Evolutionary conservation across 2,797 vertebrate genomes (phyloP), one percentile per base, ranked within the genome.

Genomic region (Leuciscus waleckii): DNA sequence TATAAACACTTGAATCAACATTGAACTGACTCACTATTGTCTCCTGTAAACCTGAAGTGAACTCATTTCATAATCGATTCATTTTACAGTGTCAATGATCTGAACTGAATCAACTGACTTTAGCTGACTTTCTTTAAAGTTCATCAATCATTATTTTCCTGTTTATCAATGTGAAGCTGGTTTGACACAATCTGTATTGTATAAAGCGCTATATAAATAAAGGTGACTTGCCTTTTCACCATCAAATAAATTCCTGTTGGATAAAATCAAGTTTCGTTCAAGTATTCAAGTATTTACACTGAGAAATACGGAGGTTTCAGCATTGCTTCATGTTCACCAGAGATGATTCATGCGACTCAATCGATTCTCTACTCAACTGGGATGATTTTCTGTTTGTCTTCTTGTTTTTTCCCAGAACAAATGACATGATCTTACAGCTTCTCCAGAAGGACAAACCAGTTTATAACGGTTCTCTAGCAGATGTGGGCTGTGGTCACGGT

Each of bases 401-500:
- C 41, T 49, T 74, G 19, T 37, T 26, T 58, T 41, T 41, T 26
- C 14, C 74, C 51, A 37, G 23, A 26, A 41, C 37, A 41, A 61
- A 79, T 79, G 58, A 46, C 5, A 46, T 65, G 26, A 43, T 43
- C 26, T 2, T 13, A 43, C 23, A 41, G 23, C 7, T 41, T 46
- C 61, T 79, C 68, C 82, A 51, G 71, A 41, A 86, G 79, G 35
- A 76, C 63, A 81, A 49, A 83, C 16, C 58, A 10, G 56, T 63
- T 75, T 63, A 49, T 74, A 46, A 63, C 35, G 46, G 4, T 79
- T 71, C 80, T 88, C 51, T 51, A n/a, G 37, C 58, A 82, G 61
- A 65, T 65, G 71, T 71, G 82, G 76, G 87, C 43, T 2, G 6
- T 32, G 51, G 81, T 84, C 87, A 88, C 69, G 87, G 85, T 84